A percentile compares a stretch with the other conserved stretches of the same genome.
These are phyloP conservation scores for Thunnus maccoyii DNA, from an alignment of 2,113 vertebrate genomes.

Conservation along the genomic window DNA sequence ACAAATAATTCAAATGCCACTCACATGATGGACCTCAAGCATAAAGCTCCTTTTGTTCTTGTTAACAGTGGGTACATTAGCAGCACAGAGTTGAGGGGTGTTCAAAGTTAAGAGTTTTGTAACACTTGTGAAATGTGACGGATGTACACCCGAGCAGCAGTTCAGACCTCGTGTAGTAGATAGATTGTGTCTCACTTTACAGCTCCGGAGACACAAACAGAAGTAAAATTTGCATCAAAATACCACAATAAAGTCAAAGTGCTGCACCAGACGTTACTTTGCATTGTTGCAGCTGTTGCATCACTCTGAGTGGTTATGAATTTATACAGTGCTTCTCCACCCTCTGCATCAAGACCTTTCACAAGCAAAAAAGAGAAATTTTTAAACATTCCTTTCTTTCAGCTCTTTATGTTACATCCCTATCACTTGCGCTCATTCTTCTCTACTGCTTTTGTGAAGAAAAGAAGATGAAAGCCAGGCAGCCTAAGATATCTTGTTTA, in stretches of 20 bases:
- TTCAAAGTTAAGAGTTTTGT: conserved; percentile 20
- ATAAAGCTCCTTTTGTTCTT: neutral
- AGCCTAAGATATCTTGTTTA: conserved; percentile 58
- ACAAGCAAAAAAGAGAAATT: conserved; percentile 52
- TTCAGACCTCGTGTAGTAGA: too few relatives aligned
- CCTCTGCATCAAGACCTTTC: conserved; percentile 25
- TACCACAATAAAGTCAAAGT: neutral
- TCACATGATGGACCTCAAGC: neutral
- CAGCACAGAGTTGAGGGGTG: neutral
- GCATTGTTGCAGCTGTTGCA: conserved; percentile 66
- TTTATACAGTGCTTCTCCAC: conserved; percentile 38
- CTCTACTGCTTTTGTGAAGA: conserved; percentile 31
- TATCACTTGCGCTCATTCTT: conserved; percentile 22
- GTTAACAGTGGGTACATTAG: neutral
- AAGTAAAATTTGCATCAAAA: conserved; percentile 30
- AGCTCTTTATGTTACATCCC: conserved; percentile 33
- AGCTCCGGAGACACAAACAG: conserved; percentile 3
- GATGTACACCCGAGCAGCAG: neutral
- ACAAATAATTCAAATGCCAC: neutral
- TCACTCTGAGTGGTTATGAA: conserved; percentile 54
- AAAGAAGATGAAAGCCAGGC: conserved; percentile 34
- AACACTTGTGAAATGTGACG: conserved; percentile 28
- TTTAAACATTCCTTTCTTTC: conserved; percentile 27
- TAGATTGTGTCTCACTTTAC: neutral
- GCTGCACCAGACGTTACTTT: conserved; percentile 16